phyloP scores from a whole-genome alignment of 2,888 invertebrate species.

The Thera obeliscata region DNA sequence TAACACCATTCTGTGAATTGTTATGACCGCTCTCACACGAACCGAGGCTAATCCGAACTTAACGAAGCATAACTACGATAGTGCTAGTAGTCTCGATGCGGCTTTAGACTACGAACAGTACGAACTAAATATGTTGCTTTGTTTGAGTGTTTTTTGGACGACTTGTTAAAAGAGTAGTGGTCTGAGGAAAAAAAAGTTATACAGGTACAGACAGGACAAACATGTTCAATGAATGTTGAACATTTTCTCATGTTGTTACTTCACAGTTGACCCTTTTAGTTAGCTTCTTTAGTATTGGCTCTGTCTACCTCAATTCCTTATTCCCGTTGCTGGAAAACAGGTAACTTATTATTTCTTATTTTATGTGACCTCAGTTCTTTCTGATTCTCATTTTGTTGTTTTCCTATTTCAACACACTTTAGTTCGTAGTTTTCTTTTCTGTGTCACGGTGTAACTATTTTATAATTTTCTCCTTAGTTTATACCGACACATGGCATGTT shows the following conservation, averaged over 20 bases:
- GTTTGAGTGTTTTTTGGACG: background rate
- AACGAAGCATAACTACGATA: conserved; percentile 11
- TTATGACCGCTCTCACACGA: conserved; percentile 2
- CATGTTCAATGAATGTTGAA: background rate
- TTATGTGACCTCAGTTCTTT: conserved; percentile 7
- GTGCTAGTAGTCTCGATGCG: background rate
- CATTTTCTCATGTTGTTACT: background rate
- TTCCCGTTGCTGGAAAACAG: conserved; percentile 10
- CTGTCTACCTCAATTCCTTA: conserved; percentile 20
- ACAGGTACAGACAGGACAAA: no score
- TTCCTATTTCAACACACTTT: conserved; percentile 16
- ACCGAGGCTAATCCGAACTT: conserved; percentile 1
- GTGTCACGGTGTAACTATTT: background rate
- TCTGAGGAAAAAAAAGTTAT: background rate
- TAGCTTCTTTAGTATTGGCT: conserved; percentile 10
- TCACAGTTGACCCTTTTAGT: conserved; percentile 1
- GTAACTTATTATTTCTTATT: conserved; percentile 21
- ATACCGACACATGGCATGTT: background rate
- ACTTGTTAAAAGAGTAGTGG: background rate
- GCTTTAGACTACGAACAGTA: background rate
- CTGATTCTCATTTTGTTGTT: conserved; percentile 14
- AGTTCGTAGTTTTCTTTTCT: background rate
- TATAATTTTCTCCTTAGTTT: background rate
- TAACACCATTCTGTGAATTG: conserved; percentile 11
- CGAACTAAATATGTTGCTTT: no score